Evolutionary conservation across 2,113 vertebrate species (phyloP), one percentile per base, ranked within the genome.

Genomic region (Gadus chalcogrammus): DNA sequence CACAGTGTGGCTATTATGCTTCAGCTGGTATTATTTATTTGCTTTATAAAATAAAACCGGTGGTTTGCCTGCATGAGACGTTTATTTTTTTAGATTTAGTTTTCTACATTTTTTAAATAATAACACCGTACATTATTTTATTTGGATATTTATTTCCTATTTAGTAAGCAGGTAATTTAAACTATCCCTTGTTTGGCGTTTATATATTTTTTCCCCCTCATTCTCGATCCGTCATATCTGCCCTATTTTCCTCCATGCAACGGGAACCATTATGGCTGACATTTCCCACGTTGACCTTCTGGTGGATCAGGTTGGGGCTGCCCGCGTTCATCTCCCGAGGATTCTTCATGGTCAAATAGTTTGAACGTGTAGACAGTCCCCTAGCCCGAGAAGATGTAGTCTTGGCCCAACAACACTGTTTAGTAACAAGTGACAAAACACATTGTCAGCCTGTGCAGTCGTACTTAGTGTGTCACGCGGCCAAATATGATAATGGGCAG

Each of bases 251-350:
- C 84, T 79, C 78, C 88, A 88, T 70, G 75, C 80, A 90, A 79
- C 76, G 76, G 82, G 86, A 79, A 88, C 83, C 85, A 86, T 90
- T 88, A 91, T 89, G 87, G 84, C 88, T 90, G 87, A 91, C 90
- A 92, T 92, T 93, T 92, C 84, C 88, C 70, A 76, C 80, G 80
- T 80, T 91, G 88, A 92, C 88, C 90, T 88, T 89, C 87, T 88
- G 87, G 64, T 85, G 81, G 82, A 86, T 79, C 68, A 76, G 84
- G 80, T 83, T 83, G 82, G 80, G 84, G 90, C 88, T 84, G 87
- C 84, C 86, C 35, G 86, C 85, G 83, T 92, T 90, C 90, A 91
- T 91, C 87, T 91, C 86, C 87, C 87, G 76, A 20, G 86, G 87
- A 91, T 83, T 90, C 84, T 88, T 88, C 79, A 74, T 88, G 55